Base-by-base conservation (phyloP, 2,888 invertebrate genomes). In the Synergus umbraculus region DNA sequence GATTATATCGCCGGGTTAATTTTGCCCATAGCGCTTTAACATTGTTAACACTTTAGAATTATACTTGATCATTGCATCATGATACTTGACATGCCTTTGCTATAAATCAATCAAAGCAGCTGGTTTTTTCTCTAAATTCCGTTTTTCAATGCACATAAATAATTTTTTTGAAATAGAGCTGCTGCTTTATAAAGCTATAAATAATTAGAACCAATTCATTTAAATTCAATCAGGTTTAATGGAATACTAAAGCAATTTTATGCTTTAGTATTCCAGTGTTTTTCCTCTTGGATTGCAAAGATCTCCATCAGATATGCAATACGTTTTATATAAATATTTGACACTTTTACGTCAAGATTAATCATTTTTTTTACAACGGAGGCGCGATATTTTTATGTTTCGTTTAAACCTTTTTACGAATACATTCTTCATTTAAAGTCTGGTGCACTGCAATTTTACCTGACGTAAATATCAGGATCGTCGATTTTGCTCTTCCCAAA, bases 1-100 rank as follows among this genome's bases (percentile, higher is more conserved):
- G 46, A 69, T 69, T 54, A 54, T 69, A 69, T 69, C 46, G 69
- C 29, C 49, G 10, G 49, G 49, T 49, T 8, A 29, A 46, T 49
- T 69, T 69, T 69, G 54, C 54, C 54, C 54, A 54, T 54, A 54
- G 54, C 54, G n/a, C 5, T 54, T n/a, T 54, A 54, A 54, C 54
- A 54, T 54, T 9, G 54, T 54, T 54, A 54, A 54, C 54, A 54
- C 54, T 54, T 54, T n/a, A 54, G 54, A 54, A 54, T 54, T 54
- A 54, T 54, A 9, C 54, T 54, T 54, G 54, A 54, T 54, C 54
- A n/a, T 54, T 54, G 54, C 54, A 54, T n/a, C 54, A 54, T 8
- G n/a, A 54, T 54, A 54, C n/a, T 18, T 54, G 54, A 54, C 9
- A n/a, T n/a, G 8, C 54, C 9, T 15, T 18, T 15, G 54, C 15